Base-by-base conservation (phyloP, 37 sponge, comb jelly and placozoan genomes). In the Cliona cf. orientalis region DNA sequence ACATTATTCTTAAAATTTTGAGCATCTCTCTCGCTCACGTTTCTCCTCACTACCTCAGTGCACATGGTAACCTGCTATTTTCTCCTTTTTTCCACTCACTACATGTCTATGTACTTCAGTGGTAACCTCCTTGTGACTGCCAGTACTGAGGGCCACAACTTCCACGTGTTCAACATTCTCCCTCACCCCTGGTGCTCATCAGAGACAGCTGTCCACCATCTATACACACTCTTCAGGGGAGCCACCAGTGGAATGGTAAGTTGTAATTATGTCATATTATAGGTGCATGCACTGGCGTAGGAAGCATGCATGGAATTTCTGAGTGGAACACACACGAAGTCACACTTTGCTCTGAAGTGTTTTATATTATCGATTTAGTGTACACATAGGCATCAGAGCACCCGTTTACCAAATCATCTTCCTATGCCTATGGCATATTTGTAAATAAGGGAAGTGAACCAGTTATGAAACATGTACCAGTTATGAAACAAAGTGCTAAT, bases 161-260 rank as follows among this genome's bases (percentile, higher is more conserved):
- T 98, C 75, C 82, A 98, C 79, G 90, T 98, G 31, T 98, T 98
- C 84, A 66, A 76, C 11, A 74, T 98, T 3, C 74, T 82, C 31
- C 94, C 98, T 3, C 94, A 93, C 56, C 89, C 95, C n/a, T 76
- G 80, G 66, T 57, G 63, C 38, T 76, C 94, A 31, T 84, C 91
- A 21, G 84, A 92, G 69, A 77, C 95, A 22, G 66, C 80, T 37
- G 91, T 98, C 1, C 94, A 93, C 34, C 98, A 98, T 78, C 79
- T 98, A 63, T 95, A 95, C 68, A 80, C 86, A 29, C 87, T 98
- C 81, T 75, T 88, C 64, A 73, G 98, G 72, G 98, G 98, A 7
- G 93, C 95, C 32, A 98, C 98, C 37, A 75, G 80, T 34, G 92
- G 87, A 72, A 78, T 86, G 69, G 98, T 96, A 67, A 58, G 92